Base-by-base conservation (phyloP, 2,797 vertebrate species). In the Typhlichthys subterraneus region DNA sequence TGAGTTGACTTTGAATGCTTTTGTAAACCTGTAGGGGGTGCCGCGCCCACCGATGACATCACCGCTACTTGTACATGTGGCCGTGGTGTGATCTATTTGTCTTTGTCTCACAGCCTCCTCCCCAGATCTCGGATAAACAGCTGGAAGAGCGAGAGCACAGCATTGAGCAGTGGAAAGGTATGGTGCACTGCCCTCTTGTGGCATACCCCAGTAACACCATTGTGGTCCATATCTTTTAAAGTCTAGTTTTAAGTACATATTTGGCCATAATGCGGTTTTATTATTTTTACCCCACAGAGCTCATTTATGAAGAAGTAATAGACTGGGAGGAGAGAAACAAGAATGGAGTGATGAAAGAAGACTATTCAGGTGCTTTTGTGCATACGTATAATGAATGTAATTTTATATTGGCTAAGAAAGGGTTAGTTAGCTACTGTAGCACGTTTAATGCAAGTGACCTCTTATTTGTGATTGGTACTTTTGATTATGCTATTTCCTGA, bases 111-210 rank as follows among this genome's bases (percentile, higher is more conserved):
- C 76, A 99, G 97, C 97, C 97, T 76, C 96, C 96, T 55, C 97
- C 97, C 68, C 96, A 97, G 83, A 98, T 99, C 74, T 97, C 96
- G 58, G 97, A 99, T 79, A 96, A 97, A 56, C 97, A 98, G 53
- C 76, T 99, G 77, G 97, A 99, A 79, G 97, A 99, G 90, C 92
- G 97, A 80, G 97, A 99, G 68, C 97, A 99, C 85, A 94, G 90
- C 57, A 98, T 99, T 53, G 96, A 99, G 75, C 96, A 98, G 53
- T 98, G 97, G 97, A 99, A 99, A 98, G 97, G 97, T 98, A 89
- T 63, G 80, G 49, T n/a, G 31, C 68, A 58, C 75, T 63, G 79
- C 81, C 85, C 80, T 75, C 88, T 85, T 72, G 67, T 38, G 81
- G 58, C 66, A 51, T 2, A 12, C 1, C 2, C 5, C 62, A 12